Percentiles rank a stretch among this genome's conserved stretches.
Conservation (phyloP, 2,888 invertebrate species). For the Pandemis cinnamomeana region DNA sequence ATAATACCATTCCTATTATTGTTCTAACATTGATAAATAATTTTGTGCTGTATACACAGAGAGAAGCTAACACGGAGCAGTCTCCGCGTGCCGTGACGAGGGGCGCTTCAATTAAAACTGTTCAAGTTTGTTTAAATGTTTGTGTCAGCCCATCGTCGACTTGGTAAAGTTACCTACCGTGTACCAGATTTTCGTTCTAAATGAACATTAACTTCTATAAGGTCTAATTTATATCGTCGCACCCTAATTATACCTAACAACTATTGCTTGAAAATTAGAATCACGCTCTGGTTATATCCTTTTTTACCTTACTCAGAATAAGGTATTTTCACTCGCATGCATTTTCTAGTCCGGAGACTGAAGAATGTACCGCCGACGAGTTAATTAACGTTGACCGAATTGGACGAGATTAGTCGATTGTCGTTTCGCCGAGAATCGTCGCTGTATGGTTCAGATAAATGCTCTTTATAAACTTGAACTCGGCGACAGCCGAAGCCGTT, state of each 20-base stretch:
- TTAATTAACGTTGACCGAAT: conserved; percentile 12
- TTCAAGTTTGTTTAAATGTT: conserved; percentile 78
- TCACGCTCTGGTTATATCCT: neutral
- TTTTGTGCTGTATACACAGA: conserved; percentile 49
- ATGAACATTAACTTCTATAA: conserved; percentile 50
- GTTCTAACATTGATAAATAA: neutral
- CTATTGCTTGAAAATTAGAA: neutral
- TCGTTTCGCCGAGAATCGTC: conserved; percentile 14
- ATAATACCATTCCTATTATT: neutral
- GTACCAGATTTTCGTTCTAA: conserved; percentile 58
- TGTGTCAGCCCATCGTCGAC: conserved; percentile 66
- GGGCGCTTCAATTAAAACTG: conserved; percentile 78
- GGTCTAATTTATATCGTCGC: conserved; percentile 23
- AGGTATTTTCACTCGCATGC: neutral
- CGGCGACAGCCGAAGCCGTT: conserved; percentile 19
- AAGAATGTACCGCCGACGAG: neutral
- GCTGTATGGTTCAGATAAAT: conserved; percentile 15
- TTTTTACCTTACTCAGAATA: neutral
- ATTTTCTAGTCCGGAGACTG: neutral
- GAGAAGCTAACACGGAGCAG: conserved; percentile 47
- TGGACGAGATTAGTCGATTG: conserved; percentile 4
- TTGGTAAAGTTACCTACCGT: conserved; percentile 53
- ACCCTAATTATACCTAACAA: conserved; percentile 7
- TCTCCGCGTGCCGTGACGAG: conserved; percentile 60
- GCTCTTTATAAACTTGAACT: conserved; percentile 25